Conservation (phyloP, 2,113 vertebrate species). For the Chlorodrepanis virens region DNA sequence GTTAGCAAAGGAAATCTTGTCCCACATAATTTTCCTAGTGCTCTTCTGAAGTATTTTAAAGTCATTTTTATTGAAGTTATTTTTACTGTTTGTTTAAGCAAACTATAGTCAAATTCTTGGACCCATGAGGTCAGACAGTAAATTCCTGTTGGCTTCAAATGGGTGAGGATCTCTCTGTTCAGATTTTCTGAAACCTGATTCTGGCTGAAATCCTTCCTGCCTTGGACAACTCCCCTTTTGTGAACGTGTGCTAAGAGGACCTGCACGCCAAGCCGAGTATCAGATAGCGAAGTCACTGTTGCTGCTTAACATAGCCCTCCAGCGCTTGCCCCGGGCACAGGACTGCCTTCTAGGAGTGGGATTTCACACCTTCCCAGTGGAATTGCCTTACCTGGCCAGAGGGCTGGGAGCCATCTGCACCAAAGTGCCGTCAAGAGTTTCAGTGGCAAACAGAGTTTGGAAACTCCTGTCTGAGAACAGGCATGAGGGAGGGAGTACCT, state of each 20-base stretch:
- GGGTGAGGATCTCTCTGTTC: not conserved
- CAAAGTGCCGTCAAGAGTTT: not conserved
- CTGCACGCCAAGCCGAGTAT: not conserved
- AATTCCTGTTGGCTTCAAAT: not conserved
- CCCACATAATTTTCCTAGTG: not conserved
- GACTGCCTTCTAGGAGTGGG: not conserved
- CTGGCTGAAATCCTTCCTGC: not conserved
- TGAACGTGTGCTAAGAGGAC: not conserved
- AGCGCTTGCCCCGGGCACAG: not conserved
- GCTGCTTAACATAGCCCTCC: not conserved
- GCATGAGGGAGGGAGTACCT: constrained; percentile 9
- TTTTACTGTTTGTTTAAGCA: not conserved
- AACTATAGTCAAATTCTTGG: not conserved
- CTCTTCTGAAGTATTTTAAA: not conserved
- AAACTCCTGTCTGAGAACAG: constrained; percentile 25
- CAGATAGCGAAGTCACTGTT: not conserved
- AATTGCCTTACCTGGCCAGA: not conserved
- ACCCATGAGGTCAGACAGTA: not conserved
- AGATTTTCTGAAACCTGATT: constrained; percentile 25
- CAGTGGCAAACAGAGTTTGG: constrained; percentile 16
- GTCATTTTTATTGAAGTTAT: not conserved
- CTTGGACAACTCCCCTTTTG: not conserved
- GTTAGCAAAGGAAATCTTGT: not conserved
- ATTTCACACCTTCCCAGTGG: not conserved
- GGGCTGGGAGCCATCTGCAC: not conserved